Evolutionary conservation across 1,140 invertebrate species (phyloP), one percentile per base, ranked within the genome.

Genomic region (Vanessa atalanta): DNA sequence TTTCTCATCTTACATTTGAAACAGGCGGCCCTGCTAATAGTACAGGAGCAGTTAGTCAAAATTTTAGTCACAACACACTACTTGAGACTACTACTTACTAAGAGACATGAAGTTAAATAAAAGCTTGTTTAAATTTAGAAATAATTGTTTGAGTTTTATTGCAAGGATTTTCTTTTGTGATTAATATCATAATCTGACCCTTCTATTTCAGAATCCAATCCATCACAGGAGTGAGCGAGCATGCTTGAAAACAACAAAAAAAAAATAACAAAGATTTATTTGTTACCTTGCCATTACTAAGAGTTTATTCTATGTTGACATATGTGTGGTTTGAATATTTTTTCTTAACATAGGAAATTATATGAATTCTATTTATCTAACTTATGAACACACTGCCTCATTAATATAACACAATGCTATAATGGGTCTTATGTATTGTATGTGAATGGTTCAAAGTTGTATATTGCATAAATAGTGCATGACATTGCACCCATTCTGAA

Each of bases 211-310:
- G 79, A 71, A 66, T 31, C 66, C 55, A 75, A 77, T 67, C 48
- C 75, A 43, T 63, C 77, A 70, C 61, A 78, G 66, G 78, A 86
- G 76, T 86, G 79, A 86, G 80, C 51, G 9, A 67, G 31, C 72
- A 63, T 77, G 37, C 69, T 69, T 69, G 53, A 31, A 23, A 61
- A 61, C 14, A 48, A 55, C 64, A 53, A 71, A 26, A 48, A 26
- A 48, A 43, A 48, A 63, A 51, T 48, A 47, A 71, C 60, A 47
- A 16, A 47, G 23, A 48, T 43, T 60, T 60, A 48, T 60, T 65
- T 65, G 69, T 53, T 61, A 63, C 69, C 60, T 64, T 71, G 69
- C 57, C 26, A 31, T 63, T 50, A n/a, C 37, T n/a, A 23, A 37
- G 31, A 43, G 16, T 37, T 64, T 60, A n/a, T 26, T 60, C 11